These are phyloP conservation scores for Zaprionus taronus DNA, from an alignment of 1,140 invertebrate species.

Conservation along the genomic window DNA sequence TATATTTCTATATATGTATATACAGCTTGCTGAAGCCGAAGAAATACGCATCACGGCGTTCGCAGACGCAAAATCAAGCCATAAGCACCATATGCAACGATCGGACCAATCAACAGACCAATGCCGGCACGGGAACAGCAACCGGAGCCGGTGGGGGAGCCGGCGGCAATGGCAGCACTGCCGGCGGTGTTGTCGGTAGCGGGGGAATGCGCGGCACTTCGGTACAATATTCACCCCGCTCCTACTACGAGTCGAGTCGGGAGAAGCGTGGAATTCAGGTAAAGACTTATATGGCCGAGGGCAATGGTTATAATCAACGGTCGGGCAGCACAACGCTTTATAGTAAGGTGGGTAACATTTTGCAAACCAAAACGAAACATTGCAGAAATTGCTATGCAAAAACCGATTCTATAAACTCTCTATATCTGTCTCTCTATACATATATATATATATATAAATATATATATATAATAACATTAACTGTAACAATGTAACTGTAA, in stretches of 20 bases:
- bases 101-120: conserved; percentile 75
- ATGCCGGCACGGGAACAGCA: conserved; percentile 48
- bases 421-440: background rate
- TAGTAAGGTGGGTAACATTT: conserved; percentile 91
- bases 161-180: conserved; percentile 48
- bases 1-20: conserved; percentile 8
- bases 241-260: conserved; percentile 85
- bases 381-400: conserved; percentile 46
- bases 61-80: conserved; percentile 82
- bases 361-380: conserved; percentile 61
- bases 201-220: conserved; percentile 78
- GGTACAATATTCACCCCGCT: conserved; percentile 84
- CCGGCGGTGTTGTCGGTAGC: conserved; percentile 36
- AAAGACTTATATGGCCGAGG: conserved; percentile 98
- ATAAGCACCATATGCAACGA: conserved; percentile 84
- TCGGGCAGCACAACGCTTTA: conserved; percentile 93
- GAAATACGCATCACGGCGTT: conserved; percentile 85
- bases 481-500: conserved; percentile 18
- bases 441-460: no score
- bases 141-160: conserved; percentile 45
- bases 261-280: conserved; percentile 90
- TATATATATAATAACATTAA: background rate
- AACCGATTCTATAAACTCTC: conserved; percentile 38
- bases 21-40: conserved; percentile 85
- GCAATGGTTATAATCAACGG: conserved; percentile 91